Base-by-base conservation (phyloP, 2,888 invertebrate species). In the Prosopocoilus inquinatus region DNA sequence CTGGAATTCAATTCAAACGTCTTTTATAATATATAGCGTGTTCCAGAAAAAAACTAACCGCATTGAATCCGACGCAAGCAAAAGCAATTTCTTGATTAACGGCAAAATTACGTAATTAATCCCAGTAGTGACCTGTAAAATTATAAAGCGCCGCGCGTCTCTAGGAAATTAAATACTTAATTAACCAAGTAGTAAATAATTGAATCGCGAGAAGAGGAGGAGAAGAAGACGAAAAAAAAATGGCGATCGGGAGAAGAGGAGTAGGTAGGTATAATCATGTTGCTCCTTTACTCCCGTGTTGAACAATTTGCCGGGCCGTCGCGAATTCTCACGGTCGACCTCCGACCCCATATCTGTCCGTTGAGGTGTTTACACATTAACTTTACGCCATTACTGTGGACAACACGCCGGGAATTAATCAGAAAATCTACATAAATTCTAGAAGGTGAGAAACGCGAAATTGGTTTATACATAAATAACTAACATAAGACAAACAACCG, bases 381-480 rank as follows among this genome's bases (percentile, higher is more conserved):
- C 65, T 69, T 65, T 66, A 66, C 68, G 49, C 49, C 50, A 53
- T 53, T 45, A 47, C 48, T 39, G n/a, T n/a, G n/a, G 11, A 39
- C 53, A 36, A 53, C 20, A 28, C 53, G 49, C 45, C 93, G 94
- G 69, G 88, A 55, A 57, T 57, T 59, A 59, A 57, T 57, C 54
- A 54, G 53, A 57, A 57, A 57, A 45, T 53, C 48, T 48, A 48
- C 48, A 48, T 48, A 48, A 48, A 48, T 36, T 48, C 16, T 36
- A 48, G 36, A 48, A 48, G 48, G 48, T 36, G 48, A 48, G 48
- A 48, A 48, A 48, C 48, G 36, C 16, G 32, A 48, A 48, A 48
- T 48, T 48, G 36, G 36, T 34, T 48, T 48, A 48, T 48, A 38
- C 36, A 48, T 48, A 48, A 46, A 46, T 46, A 32, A 33, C 46